Base-by-base conservation (phyloP, 2,888 invertebrate species). In the Linnaemya vulpina region DNA sequence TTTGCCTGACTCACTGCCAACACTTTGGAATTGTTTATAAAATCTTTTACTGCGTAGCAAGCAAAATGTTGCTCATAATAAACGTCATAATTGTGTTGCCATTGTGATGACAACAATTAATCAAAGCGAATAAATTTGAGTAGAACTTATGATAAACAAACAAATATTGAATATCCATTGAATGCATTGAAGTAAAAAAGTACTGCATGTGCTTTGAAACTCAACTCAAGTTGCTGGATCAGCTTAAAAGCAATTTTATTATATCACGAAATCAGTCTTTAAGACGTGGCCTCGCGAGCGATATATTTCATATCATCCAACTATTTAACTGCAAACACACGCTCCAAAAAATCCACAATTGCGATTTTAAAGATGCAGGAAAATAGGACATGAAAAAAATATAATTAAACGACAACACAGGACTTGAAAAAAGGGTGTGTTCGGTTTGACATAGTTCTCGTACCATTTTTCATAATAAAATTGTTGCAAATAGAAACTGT, bases 71-170 rank as follows among this genome's bases (percentile, higher is more conserved):
- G 53, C 17, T 15, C n/a, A 15, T 58, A 11, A 46, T 43, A 10
- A 67, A 55, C 1, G 11, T 65, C 55, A 65, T 43, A 7, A 73
- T 35, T 22, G 38, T 38, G 43, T 13, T 68, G 58, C 20, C 55
- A 9, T 51, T 68, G 3, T 30, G 65, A 67, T 58, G 73, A 73
- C 38, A 73, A 60, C 51, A 63, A 71, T 71, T 71, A 71, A 82
- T 82, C 43, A 82, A 70, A 63, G 49, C 49, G 55, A 49, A 76
- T 25, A 30, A 71, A 58, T 51, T 82, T 55, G 67, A 70, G 55
- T 63, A 38, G 62, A 38, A 58, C n/a, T 75, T 25, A 70, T 65
- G 20, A 70, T 5, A 71, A 76, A 71, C 76, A 76, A 82, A 71
- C 76, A 82, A 76, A 70, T 60, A 35, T 55, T 43, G 15, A 22